Base-by-base conservation (phyloP, 2,797 vertebrate genomes). In the Fringilla coelebs region DNA sequence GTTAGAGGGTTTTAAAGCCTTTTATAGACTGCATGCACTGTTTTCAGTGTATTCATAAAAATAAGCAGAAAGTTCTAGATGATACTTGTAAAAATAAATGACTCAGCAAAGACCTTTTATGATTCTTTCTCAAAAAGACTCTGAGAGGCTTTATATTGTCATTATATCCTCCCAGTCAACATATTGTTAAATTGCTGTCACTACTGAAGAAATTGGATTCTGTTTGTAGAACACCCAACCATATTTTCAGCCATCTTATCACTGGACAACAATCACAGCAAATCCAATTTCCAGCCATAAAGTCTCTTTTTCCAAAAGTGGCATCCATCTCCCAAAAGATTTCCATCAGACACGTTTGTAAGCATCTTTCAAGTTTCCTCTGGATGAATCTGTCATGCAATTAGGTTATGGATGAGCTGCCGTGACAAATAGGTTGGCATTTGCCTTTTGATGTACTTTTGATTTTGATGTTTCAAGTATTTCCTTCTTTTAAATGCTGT, bases 301-400 rank as follows among this genome's bases (percentile, higher is more conserved):
- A 97, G 89, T 60, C 92, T 91, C 19, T 86, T 96, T 97, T 97
- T 96, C 61, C 91, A 86, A 82, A 88, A 90, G 32, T 94, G 57
- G n/a, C 85, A 89, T 93, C 89, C 61, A 26, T 97, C 82, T 97
- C 96, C 95, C 92, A 84, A 80, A 96, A 97, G 91, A 95, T 68
- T 91, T 81, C 71, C 70, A 90, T 90, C 70, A 88, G 89, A 85
- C 60, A 85, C 57, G 93, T 91, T 60, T 82, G 85, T 89, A 96
- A 96, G 57, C 89, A 90, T 92, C 93, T 96, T 96, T 96, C 72
- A 83, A 94, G 78, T 94, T 96, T 89, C 60, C 80, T 96, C 84
- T 96, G 95, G 91, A 92, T 93, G 57, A 92, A 83, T 94, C 85
- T 89, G 84, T 89, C 86, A 93, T 83, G 81, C 85, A 92, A 94